Base-by-base conservation (phyloP, 2,113 vertebrate genomes). In the Malurus melanocephalus region DNA sequence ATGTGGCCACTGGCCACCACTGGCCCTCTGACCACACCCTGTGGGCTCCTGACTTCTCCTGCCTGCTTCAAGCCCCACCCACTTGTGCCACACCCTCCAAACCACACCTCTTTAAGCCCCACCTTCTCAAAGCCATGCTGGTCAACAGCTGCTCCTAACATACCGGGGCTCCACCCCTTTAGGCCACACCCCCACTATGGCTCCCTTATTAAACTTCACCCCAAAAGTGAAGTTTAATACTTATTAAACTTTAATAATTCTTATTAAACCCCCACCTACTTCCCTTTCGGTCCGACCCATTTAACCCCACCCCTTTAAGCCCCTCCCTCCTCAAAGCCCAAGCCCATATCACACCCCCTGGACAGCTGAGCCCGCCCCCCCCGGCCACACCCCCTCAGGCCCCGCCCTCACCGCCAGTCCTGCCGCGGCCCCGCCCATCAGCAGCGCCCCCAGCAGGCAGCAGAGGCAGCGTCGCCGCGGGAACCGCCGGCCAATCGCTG, bases 351-450 rank as follows among this genome's bases (percentile, higher is more conserved):
- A 23, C 14, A 8, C 27, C 35, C 14, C 26, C 16, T 2, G 11
- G 3, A 23, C 27, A 12, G 3, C 15, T 40, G 11, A 35, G 26
- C 27, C 9, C 43, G n/a, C 26, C 43, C 19, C 5, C 20, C 33
- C 5, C 1, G 10, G 3, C 32, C 32, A 26, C 32, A 0, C 53
- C 55, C 26, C 45, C 5, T 26, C 2, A 5, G 8, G 13, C 51
- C 53, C 45, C 23, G 1, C 55, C 46, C 66, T 72, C 57, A 72
- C 80, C 80, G 57, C 67, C 22, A 72, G 22, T 3, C 80, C 80
- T 0, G 80, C 80, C 0, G 80, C 67, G 0, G 80, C 80, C 40
- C 67, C 80, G 11, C 67, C 80, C 67, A 83, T 83, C 57, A 83
- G 6, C 68, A 83, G 57, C 15, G 59, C 80, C 23, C 49, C 49